A percentile compares a stretch with the other conserved stretches of the same genome.
phyloP scores from a whole-genome alignment of 2,113 vertebrate species.

The Melozone crissalis region DNA sequence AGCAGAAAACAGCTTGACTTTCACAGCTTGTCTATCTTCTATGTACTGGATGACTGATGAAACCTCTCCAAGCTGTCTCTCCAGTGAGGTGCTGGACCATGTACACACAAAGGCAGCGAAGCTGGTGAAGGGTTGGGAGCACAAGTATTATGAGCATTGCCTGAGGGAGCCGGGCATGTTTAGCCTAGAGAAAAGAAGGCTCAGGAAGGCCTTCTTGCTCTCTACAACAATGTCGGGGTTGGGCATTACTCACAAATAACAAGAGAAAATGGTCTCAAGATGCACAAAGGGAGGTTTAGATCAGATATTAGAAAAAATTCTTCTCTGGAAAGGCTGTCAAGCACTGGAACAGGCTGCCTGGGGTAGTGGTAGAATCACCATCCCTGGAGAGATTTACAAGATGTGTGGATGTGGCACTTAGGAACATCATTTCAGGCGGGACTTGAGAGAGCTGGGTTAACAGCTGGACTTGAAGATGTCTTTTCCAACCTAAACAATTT shows the following conservation, averaged over 20 bases:
- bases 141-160: neutral
- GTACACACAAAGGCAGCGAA: neutral
- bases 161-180: neutral
- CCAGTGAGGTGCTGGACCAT: neutral
- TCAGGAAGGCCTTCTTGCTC: neutral
- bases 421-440: fast-evolving
- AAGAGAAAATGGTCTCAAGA: neutral
- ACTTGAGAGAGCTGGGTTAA: neutral
- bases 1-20: neutral
- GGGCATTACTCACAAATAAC: neutral
- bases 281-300: neutral
- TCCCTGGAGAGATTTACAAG: neutral
- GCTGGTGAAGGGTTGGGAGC: neutral
- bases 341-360: neutral
- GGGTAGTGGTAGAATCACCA: neutral
- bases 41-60: neutral
- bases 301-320: neutral
- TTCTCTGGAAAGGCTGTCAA: neutral
- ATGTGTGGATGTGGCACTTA: neutral
- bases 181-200: neutral
- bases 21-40: neutral
- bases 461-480: neutral
- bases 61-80: neutral
- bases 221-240: neutral
- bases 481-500: neutral